Conservation (phyloP, 2,888 invertebrate genomes). For the Clostera curtula region DNA sequence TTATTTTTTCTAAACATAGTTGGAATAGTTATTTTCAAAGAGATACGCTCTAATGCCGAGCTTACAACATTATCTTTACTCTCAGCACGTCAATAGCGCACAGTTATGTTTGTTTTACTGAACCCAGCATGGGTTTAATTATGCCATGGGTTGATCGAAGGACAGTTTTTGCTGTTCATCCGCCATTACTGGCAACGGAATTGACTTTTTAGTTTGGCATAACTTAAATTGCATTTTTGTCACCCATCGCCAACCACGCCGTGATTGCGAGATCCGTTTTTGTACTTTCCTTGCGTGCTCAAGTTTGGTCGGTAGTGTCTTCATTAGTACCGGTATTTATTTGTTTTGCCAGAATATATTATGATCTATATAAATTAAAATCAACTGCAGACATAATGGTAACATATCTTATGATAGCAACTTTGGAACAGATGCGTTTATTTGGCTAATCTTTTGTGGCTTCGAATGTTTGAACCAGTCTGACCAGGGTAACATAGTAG, state of each 20-base stretch:
- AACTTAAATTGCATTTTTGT: slow-evolving; percentile 72
- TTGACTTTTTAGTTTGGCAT: slow-evolving; percentile 62
- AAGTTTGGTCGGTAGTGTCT: slow-evolving; percentile 59
- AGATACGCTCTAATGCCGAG: too few relatives aligned
- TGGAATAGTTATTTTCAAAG: too few relatives aligned
- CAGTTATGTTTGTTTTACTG: too few relatives aligned
- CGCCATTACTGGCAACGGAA: slow-evolving; percentile 42
- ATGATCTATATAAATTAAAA: slow-evolving; percentile 31
- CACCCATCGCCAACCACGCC: slow-evolving; percentile 44
- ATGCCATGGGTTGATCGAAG: slow-evolving; percentile 53
- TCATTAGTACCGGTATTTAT: slow-evolving; percentile 47
- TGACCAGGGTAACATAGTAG: too few relatives aligned
- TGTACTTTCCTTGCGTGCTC: slow-evolving; percentile 44
- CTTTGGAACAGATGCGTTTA: too few relatives aligned
- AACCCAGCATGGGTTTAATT: slow-evolving; percentile 63
- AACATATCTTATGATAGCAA: too few relatives aligned
- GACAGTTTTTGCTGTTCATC: slow-evolving; percentile 49
- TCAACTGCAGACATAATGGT: slow-evolving; percentile 30
- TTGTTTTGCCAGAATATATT: slow-evolving; percentile 25
- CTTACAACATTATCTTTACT: too few relatives aligned
- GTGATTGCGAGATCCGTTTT: slow-evolving; percentile 43
- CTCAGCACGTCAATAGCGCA: too few relatives aligned
- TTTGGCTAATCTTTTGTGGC: too few relatives aligned
- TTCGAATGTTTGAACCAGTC: too few relatives aligned
- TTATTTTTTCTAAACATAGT: too few relatives aligned